Percentiles rank a stretch among this genome's conserved stretches.
Conservation (phyloP, 2,888 invertebrate species). For the Mellilla xanthometata region DNA sequence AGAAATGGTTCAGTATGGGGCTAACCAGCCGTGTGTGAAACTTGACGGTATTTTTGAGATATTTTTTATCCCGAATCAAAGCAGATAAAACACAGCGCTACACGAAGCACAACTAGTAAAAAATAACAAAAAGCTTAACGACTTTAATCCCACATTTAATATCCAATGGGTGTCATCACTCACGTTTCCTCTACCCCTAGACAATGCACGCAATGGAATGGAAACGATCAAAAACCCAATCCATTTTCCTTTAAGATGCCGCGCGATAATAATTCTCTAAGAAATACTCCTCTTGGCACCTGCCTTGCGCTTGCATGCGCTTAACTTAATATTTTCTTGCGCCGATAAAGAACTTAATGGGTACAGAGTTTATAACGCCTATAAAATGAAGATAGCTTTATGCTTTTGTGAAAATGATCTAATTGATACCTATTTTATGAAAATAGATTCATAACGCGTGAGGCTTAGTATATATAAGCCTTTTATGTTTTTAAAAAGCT, state of each 20-base stretch:
- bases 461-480: no score
- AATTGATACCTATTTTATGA: no score
- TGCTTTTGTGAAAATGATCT: constrained; percentile 6
- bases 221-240: constrained; percentile 70
- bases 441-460: no score
- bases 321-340: constrained; percentile 15
- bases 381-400: constrained; percentile 7
- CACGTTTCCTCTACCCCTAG: constrained; percentile 52
- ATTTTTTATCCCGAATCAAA: no score
- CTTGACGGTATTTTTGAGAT: no score
- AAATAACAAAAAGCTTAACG: neutral
- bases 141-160: constrained; percentile 40
- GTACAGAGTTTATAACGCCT: constrained; percentile 18
- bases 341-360: constrained; percentile 13
- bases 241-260: constrained; percentile 57
- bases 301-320: constrained; percentile 10
- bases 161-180: constrained; percentile 52
- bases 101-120: no score
- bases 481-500: no score
- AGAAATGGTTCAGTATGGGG: no score
- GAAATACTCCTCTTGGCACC: constrained; percentile 35
- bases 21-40: no score
- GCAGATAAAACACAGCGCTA: no score
- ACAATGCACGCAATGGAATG: constrained; percentile 60
- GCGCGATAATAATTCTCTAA: constrained; percentile 44